phyloP scores from a whole-genome alignment of 2,888 invertebrate species.

The Drosophila mimica region DNA sequence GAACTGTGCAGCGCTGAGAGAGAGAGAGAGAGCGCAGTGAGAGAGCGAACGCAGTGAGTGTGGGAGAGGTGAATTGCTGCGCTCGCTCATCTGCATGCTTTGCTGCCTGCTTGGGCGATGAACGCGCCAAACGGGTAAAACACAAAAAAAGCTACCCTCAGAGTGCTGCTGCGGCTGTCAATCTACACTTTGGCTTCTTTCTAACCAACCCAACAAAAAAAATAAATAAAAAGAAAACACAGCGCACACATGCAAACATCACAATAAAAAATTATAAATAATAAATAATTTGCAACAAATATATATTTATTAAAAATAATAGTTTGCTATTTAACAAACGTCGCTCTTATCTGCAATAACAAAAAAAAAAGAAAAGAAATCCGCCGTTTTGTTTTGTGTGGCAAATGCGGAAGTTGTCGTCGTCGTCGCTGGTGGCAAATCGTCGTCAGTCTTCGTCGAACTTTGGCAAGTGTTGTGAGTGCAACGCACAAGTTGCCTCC shows the following conservation, averaged over 20 bases:
- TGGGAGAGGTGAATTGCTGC: background rate
- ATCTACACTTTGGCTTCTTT: slow-evolving; percentile 85
- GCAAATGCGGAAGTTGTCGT: slow-evolving; percentile 75
- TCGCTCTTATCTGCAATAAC: background rate
- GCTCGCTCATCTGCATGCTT: slow-evolving; percentile 10
- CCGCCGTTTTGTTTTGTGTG: slow-evolving; percentile 49
- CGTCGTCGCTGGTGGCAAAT: slow-evolving; percentile 50
- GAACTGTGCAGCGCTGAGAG: slow-evolving; percentile 17
- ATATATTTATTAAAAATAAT: slow-evolving; percentile 16
- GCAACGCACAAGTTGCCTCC: slow-evolving; percentile 51
- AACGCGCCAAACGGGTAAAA: slow-evolving; percentile 73
- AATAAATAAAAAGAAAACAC: slow-evolving; percentile 60
- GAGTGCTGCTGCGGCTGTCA: slow-evolving; percentile 80
- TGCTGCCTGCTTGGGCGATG: slow-evolving; percentile 55
- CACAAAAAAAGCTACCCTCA: slow-evolving; percentile 83
- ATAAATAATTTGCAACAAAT: background rate
- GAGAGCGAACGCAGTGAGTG: slow-evolving; percentile 4
- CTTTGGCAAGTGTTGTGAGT: slow-evolving; percentile 61
- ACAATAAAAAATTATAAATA: slow-evolving; percentile 26
- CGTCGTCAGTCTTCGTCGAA: slow-evolving; percentile 66
- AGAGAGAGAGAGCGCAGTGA: background rate
- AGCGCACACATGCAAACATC: slow-evolving; percentile 20
- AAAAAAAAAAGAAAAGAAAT: slow-evolving; percentile 14
- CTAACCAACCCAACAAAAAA: slow-evolving; percentile 78
- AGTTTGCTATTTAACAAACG: background rate